Evolutionary conservation across 2,113 vertebrate species (phyloP), one percentile per base, ranked within the genome.

Genomic region (Salminus brasiliensis): DNA sequence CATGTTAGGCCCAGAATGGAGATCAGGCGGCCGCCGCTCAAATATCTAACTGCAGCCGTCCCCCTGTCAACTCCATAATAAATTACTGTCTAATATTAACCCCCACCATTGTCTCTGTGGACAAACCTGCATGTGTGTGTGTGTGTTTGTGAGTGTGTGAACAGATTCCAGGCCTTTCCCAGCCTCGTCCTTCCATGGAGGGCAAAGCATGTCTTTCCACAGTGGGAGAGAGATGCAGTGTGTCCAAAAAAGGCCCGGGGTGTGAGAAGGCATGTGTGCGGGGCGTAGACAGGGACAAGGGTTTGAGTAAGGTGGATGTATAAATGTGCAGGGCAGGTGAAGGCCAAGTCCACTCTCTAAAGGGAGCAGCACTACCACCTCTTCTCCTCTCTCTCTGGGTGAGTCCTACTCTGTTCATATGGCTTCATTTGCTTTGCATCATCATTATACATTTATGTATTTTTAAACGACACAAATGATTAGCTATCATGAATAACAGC

Each of bases 191-290:
- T 74, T 74, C 78, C 49, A 57, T 69, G 34, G 34, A 72, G 76
- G 85, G 77, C 2, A 57, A 88, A 86, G 87, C 88, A 85, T 87
- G 88, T 71, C 89, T 90, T 82, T 83, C 74, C 85, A 72, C 69
- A 78, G 36, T n/a, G 16, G 21, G 80, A 59, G 30, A 72, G 72
- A 32, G 27, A 27, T 49, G 29, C 73, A 21, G 43, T 72, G 63
- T 78, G 23, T 85, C 81, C 84, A 75, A 85, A 85, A 85, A 83
- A 78, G 81, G 81, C 57, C 72, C 47, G 82, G 74, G 67, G 73
- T 59, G 16, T 66, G 47, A 45, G 49, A 52, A 39, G 77, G 67
- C 21, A 65, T 70, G 69, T 36, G 32, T 41, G 32, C 16, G 71
- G 53, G 52, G 25, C 29, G 55, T 16, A 36, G 30, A 72, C 4